Evolutionary conservation across 2,113 vertebrate genomes (phyloP).

Genomic region (Siniperca knerii): DNA sequence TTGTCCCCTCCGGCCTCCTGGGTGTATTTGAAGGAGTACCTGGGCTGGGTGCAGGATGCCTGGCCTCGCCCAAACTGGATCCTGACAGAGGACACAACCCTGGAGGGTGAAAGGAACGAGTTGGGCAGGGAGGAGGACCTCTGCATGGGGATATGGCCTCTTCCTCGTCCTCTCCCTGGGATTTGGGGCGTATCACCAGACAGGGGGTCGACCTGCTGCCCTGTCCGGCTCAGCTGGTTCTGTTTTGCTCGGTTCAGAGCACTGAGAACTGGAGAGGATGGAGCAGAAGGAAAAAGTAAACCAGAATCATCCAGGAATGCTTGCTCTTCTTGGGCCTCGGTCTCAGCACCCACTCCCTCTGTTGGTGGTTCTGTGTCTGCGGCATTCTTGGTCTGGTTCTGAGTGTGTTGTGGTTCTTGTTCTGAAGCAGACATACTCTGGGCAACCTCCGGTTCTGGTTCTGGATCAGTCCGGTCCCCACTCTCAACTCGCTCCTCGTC

Average conservation of each 20-base stretch:
- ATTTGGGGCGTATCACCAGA: constrained; percentile 28
- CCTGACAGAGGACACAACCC: constrained; percentile 92
- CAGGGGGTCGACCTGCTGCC: not conserved
- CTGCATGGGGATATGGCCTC: constrained; percentile 83
- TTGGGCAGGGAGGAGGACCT: constrained; percentile 93
- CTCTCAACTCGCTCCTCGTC: not conserved
- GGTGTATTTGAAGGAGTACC: constrained; percentile 89
- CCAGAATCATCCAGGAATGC: not conserved
- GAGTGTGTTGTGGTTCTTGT: constrained; percentile 23
- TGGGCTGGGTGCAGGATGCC: constrained; percentile 86
- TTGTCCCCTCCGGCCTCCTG: constrained; percentile 66
- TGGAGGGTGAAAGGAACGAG: constrained; percentile 87
- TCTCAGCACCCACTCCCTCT: not conserved
- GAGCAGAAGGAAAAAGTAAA: not conserved
- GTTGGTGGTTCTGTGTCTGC: not conserved
- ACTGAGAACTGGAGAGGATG: constrained; percentile 75
- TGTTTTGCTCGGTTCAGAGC: constrained; percentile 88
- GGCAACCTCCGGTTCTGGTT: not conserved
- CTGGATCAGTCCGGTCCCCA: not conserved
- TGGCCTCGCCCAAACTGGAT: constrained; percentile 89
- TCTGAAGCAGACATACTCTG: constrained; percentile 10
- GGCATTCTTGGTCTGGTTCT: not conserved
- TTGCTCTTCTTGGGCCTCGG: not conserved
- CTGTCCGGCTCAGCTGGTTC: constrained; percentile 64
- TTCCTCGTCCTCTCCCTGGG: constrained; percentile 66